Evolutionary conservation across 2,113 vertebrate genomes (phyloP), one percentile per base, ranked within the genome.

Genomic region (Pelusios castaneus): DNA sequence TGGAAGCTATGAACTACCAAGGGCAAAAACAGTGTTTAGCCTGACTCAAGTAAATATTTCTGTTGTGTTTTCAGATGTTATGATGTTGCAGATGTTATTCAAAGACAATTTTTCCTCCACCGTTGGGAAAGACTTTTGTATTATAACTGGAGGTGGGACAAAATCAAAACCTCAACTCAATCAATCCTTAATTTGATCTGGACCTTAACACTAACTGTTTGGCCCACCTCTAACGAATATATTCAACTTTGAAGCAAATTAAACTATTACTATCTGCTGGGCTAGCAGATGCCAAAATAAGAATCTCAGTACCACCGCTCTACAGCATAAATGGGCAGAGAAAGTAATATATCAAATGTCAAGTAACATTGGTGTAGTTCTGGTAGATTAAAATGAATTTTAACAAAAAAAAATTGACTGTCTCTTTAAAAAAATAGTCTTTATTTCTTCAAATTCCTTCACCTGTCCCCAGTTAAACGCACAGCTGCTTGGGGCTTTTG

Each of bases 391-490:
- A 55, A 51, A 49, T 45, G 4, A 84, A 60, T 80, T 47, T 79
- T 78, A 85, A 80, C 8, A 38, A 49, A 41, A 38, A 45, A 29
- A 89, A 87, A n/a, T 27, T 88, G 47, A 84, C 58, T 92, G 34
- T 29, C 55, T 84, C 81, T 96, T 96, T 93, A 94, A 95, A 54
- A 88, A 91, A 94, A 63, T 5, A 92, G 84, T 52, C 85, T 89
- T 91, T 80, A 92, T 80, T 31, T 51, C 79, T 85, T 94, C 80
- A 82, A 88, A 91, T 92, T 92, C 88, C 80, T 95, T 97, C 95
- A 97, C 97, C 95, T 98, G 93, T 94, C 94, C 91, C 70, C 84
- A 95, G 85, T 97, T 94, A 97, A 52, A 96, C 75, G 96, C 75
- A 84, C 96, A 98, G 94, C 90, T 97, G 95, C 85, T 93, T 60